Evolutionary conservation across 2,888 invertebrate genomes (phyloP).

Genomic region (Latrodectus hesperus): DNA sequence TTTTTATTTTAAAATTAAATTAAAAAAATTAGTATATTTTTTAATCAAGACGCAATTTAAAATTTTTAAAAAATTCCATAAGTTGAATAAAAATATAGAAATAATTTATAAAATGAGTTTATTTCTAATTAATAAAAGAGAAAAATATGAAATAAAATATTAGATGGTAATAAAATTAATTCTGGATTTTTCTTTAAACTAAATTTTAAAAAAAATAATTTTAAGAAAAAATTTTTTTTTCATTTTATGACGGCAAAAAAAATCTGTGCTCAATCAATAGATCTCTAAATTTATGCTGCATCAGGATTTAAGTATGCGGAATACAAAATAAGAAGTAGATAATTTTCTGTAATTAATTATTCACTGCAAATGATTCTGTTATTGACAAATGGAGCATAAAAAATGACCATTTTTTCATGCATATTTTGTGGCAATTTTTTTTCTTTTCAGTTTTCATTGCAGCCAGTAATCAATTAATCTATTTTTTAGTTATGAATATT

Average conservation of each 20-base stretch:
- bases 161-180: no score
- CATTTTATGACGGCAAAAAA: not conserved
- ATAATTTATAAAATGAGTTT: no score
- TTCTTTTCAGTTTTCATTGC: not conserved
- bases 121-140: no score
- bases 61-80: no score
- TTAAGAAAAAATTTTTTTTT: not conserved
- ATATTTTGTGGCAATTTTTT: conserved; percentile 37
- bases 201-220: no score
- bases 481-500: not conserved
- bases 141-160: no score
- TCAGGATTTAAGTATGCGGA: not conserved
- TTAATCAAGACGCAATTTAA: no score
- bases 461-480: not conserved
- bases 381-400: conserved; percentile 43
- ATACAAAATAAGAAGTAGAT: conserved; percentile 1
- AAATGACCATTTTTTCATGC: conserved; percentile 24
- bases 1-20: no score
- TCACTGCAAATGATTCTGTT: conserved; percentile 46
- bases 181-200: no score
- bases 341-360: conserved; percentile 53
- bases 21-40: no score
- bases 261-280: not conserved
- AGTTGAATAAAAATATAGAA: no score
- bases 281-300: not conserved